Conservation (phyloP, 2,113 vertebrate species). For the Motacilla tschutschensis region DNA sequence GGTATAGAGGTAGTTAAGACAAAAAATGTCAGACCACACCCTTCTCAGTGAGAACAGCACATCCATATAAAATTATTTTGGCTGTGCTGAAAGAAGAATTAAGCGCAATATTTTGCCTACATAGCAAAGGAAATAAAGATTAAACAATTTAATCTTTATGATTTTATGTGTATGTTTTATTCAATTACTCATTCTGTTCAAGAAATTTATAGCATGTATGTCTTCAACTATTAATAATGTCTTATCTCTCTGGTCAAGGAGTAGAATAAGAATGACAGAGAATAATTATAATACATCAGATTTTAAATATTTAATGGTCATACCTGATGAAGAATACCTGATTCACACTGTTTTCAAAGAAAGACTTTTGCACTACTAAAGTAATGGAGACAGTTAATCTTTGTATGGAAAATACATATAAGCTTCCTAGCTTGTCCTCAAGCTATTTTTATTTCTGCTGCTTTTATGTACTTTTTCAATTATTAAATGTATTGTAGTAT, state of each 20-base stretch:
- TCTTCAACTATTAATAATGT: background rate
- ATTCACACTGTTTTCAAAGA: background rate
- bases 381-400: background rate
- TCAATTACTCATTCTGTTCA: background rate
- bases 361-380: background rate
- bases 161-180: background rate
- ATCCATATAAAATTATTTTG: conserved; percentile 12
- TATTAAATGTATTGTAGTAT: background rate
- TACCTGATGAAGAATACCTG: background rate
- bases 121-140: background rate
- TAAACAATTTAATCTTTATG: background rate
- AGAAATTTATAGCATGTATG: background rate
- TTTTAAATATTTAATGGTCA: background rate
- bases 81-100: conserved; percentile 33
- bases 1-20: conserved; percentile 30
- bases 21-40: conserved; percentile 37
- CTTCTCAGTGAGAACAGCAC: conserved; percentile 12
- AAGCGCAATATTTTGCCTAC: background rate
- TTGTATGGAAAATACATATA: background rate
- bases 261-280: background rate
- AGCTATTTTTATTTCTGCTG: background rate
- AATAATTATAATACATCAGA: background rate
- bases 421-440: background rate
- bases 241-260: background rate
- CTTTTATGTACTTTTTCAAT: background rate